phyloP scores from a whole-genome alignment of 2,113 vertebrate genomes.

The Aix galericulata region DNA sequence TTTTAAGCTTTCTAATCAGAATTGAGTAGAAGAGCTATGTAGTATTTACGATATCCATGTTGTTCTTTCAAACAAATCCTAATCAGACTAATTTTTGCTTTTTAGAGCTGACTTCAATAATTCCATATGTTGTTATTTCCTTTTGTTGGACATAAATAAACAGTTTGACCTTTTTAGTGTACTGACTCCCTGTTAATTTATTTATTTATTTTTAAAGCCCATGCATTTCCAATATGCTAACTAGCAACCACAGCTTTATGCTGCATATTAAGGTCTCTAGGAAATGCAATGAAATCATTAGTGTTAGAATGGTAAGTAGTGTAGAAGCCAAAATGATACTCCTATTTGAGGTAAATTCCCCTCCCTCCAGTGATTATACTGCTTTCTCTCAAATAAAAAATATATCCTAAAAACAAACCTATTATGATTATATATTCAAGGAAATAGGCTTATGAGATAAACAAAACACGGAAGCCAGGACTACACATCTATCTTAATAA shows the following conservation, averaged over 20 bases:
- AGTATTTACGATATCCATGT: background rate
- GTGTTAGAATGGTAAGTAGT: background rate
- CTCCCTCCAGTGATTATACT: background rate
- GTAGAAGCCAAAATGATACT: background rate
- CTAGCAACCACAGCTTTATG: background rate
- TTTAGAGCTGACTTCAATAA: background rate
- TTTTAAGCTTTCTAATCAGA: background rate
- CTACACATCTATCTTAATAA: background rate
- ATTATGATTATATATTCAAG: background rate
- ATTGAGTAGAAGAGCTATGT: background rate
- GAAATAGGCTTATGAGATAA: background rate
- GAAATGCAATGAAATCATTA: slow-evolving; percentile 15
- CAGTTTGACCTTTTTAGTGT: background rate
- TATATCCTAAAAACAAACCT: background rate
- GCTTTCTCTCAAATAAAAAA: background rate
- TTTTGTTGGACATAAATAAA: background rate
- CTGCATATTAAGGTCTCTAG: background rate
- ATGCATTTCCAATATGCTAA: background rate
- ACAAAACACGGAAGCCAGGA: background rate
- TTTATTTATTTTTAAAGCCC: background rate
- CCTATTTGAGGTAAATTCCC: background rate
- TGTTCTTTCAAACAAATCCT: background rate
- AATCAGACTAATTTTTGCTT: background rate
- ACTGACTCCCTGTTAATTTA: background rate
- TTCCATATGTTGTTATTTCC: background rate